Evolutionary conservation across 2,888 invertebrate genomes (phyloP).

Genomic region (Eremobia ochroleuca): DNA sequence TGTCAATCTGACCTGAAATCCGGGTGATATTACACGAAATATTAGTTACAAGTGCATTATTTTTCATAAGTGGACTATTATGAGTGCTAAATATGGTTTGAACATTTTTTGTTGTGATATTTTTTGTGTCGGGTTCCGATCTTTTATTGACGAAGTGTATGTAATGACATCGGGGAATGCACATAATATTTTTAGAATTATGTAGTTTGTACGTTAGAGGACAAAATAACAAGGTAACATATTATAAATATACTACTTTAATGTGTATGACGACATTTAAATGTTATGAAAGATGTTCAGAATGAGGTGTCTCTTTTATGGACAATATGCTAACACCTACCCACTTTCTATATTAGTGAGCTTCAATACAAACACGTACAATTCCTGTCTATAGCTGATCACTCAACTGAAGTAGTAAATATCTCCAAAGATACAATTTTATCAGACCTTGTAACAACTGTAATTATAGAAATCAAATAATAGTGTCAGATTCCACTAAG

Average conservation of each 20-base stretch:
- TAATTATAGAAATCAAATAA: slow-evolving; percentile 27
- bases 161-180: slow-evolving; percentile 87
- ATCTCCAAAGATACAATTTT: neutral
- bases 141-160: slow-evolving; percentile 73
- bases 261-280: slow-evolving; percentile 63
- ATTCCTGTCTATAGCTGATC: neutral
- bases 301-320: slow-evolving; percentile 64
- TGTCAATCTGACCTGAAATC: slow-evolving; percentile 89
- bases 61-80: slow-evolving; percentile 50
- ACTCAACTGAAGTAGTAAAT: neutral
- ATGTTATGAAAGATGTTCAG: slow-evolving; percentile 70
- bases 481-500: slow-evolving; percentile 56
- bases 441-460: slow-evolving; percentile 27
- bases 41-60: slow-evolving; percentile 72
- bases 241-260: slow-evolving; percentile 73
- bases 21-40: slow-evolving; percentile 80
- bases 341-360: slow-evolving; percentile 75
- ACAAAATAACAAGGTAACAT: slow-evolving; percentile 85
- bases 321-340: slow-evolving; percentile 77
- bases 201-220: slow-evolving; percentile 87
- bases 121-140: slow-evolving; percentile 62
- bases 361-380: slow-evolving; percentile 40
- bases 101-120: slow-evolving; percentile 60
- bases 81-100: slow-evolving; percentile 62
- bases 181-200: slow-evolving; percentile 90